Conservation (phyloP, 2,797 vertebrate species). For the Rhinoraja longicauda region DNA sequence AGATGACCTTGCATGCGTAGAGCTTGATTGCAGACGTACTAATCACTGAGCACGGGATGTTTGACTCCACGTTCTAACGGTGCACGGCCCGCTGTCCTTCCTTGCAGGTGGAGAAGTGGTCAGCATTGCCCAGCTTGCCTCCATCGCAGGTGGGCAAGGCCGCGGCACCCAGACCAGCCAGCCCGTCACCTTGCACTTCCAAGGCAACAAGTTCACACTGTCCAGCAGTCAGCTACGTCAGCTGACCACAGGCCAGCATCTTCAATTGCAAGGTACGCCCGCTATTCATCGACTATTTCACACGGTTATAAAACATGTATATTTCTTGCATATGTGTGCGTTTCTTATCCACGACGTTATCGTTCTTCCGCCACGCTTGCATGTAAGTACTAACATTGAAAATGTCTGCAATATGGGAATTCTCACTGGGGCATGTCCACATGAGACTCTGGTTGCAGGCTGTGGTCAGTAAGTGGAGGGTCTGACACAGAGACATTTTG, state of each 20-base stretch:
- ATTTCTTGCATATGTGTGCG: background rate
- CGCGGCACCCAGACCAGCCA: slow-evolving; percentile 68
- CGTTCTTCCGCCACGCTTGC: background rate
- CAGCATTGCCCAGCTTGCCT: slow-evolving; percentile 79
- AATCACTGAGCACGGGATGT: slow-evolving; percentile 48
- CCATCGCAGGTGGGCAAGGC: slow-evolving; percentile 71
- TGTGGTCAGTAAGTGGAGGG: background rate
- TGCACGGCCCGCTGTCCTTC: slow-evolving; percentile 41
- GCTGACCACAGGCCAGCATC: slow-evolving; percentile 89
- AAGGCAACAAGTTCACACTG: slow-evolving; percentile 94
- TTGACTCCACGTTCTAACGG: slow-evolving; percentile 39
- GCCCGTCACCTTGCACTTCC: slow-evolving; percentile 93
- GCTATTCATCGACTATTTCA: background rate
- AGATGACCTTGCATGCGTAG: slow-evolving; percentile 68
- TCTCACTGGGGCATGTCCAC: background rate
- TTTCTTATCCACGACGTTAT: background rate
- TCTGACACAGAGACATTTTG: background rate
- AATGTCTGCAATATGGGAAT: background rate
- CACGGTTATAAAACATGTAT: background rate
- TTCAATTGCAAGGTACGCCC: slow-evolving; percentile 90
- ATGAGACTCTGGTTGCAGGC: background rate
- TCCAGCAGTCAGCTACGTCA: slow-evolving; percentile 94
- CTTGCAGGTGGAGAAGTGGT: slow-evolving; percentile 78
- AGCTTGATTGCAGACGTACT: slow-evolving; percentile 57
- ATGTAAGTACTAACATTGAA: background rate